Evolutionary conservation across 1,140 invertebrate genomes (phyloP).

Genomic region (Diorhabda sublineata): DNA sequence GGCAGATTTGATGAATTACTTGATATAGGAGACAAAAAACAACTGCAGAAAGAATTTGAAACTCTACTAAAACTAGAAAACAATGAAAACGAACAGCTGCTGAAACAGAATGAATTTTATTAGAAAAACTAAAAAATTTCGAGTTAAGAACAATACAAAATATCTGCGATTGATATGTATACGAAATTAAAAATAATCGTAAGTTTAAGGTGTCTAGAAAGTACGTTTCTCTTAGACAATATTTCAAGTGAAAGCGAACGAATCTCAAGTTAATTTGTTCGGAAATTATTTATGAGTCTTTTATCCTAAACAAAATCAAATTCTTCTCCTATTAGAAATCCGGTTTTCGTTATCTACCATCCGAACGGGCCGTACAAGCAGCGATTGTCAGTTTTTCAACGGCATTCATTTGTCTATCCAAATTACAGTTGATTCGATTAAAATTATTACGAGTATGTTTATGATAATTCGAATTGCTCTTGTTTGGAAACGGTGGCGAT

Average conservation of each 20-base stretch:
- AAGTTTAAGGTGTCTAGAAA: no score
- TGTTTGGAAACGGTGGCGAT: no score
- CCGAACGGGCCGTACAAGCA: slow-evolving; percentile 9
- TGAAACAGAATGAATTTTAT: no score
- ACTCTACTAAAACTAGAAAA: no score
- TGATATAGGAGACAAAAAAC: no score
- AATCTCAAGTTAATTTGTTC: slow-evolving; percentile 12
- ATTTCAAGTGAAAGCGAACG: slow-evolving; percentile 13
- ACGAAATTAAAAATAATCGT: no score
- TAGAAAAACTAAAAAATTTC: no score
- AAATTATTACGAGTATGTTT: slow-evolving; percentile 10
- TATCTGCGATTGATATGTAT: no score
- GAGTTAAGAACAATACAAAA: no score
- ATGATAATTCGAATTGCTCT: background rate
- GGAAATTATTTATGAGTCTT: slow-evolving; percentile 20
- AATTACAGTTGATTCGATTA: slow-evolving; percentile 21
- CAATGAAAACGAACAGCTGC: no score
- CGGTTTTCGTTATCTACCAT: slow-evolving; percentile 18
- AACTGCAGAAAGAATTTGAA: no score
- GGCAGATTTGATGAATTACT: no score
- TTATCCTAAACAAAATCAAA: slow-evolving; percentile 18
- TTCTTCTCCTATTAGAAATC: slow-evolving; percentile 18
- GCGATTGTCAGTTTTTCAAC: slow-evolving; percentile 21
- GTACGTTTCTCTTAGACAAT: slow-evolving; percentile 4
- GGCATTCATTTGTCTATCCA: slow-evolving; percentile 20